Conservation (phyloP, 2,888 invertebrate species). For the Drosophila phalerata region DNA sequence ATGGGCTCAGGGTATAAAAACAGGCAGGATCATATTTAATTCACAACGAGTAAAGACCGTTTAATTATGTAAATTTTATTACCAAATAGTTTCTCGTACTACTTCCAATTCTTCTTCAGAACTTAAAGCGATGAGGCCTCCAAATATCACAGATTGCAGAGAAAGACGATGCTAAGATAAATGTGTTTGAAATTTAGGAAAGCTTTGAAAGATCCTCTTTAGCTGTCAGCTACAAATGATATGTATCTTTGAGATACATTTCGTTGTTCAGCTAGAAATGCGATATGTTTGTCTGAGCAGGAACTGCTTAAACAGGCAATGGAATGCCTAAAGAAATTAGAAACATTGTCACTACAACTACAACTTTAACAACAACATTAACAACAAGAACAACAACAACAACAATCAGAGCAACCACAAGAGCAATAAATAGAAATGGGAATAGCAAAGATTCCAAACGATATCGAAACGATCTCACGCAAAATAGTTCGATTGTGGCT, state of each 20-base stretch:
- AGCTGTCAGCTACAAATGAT: slow-evolving; percentile 4
- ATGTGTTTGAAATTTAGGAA: background rate
- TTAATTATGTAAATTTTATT: too few relatives aligned
- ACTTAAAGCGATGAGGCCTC: too few relatives aligned
- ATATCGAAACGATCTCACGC: slow-evolving; percentile 64
- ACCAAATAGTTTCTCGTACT: too few relatives aligned
- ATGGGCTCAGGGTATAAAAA: too few relatives aligned
- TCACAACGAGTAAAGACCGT: too few relatives aligned
- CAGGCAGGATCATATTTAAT: too few relatives aligned
- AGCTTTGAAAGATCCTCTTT: background rate
- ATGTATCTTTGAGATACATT: slow-evolving; percentile 26
- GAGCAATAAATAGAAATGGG: slow-evolving; percentile 34
- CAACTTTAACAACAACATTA: background rate
- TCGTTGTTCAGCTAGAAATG: too few relatives aligned
- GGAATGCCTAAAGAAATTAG: slow-evolving; percentile 14
- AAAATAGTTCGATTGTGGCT: slow-evolving; percentile 59
- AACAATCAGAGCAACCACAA: slow-evolving; percentile 6
- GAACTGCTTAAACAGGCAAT: slow-evolving; percentile 9
- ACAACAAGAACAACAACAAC: background rate
- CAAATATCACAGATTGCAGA: too few relatives aligned
- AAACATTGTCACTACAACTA: slow-evolving; percentile 14
- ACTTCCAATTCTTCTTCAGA: too few relatives aligned
- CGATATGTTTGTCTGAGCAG: slow-evolving; percentile 1
- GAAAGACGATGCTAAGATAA: too few relatives aligned
- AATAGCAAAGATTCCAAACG: slow-evolving; percentile 27